Conservation (phyloP, 1,140 invertebrate species). For the fruit fly (Drosophila melanogaster) region Release_6_plus_ISO1_MT NT_033777.3:8875501-8876000, state of each 20-base stretch:
- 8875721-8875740: constrained; percentile 4
- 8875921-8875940: too few relatives aligned
- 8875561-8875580: constrained; percentile 6
- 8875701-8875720: not conserved
- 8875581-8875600: constrained; percentile 60
- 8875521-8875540: constrained; percentile 15
- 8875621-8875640: constrained; percentile 58
- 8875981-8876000: not conserved
- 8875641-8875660: constrained; percentile 61
- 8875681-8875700: constrained; percentile 57
- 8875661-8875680: constrained; percentile 37
- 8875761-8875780: constrained; percentile 16
- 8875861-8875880: too few relatives aligned
- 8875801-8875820: not conserved
- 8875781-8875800: not conserved
- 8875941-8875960: too few relatives aligned
- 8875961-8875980: not conserved
- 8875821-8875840: not conserved
- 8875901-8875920: not conserved
- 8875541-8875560: not conserved
- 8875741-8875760: constrained; percentile 24
- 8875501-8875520: not conserved
- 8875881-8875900: not conserved
- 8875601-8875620: constrained; percentile 77
- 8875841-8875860: too few relatives aligned